Percentiles rank a stretch among this genome's conserved stretches.
Evolutionary conservation across 2,888 invertebrate species (phyloP).

Genomic region (Neocrepidodera transversa): DNA sequence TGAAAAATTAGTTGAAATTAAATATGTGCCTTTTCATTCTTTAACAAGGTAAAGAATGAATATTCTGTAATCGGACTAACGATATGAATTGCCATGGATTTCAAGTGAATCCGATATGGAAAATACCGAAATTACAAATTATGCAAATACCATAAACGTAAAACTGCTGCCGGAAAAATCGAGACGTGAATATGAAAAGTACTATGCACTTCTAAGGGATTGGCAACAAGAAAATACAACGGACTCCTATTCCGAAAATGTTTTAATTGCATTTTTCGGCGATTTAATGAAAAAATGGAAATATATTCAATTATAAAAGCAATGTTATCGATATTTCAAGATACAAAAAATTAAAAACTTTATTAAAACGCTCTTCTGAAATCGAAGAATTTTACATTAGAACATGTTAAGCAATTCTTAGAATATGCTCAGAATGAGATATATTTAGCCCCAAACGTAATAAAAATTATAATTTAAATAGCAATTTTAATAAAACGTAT

Average conservation of each 20-base stretch:
- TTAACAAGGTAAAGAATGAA: too few relatives aligned
- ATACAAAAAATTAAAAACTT: slow-evolving; percentile 12
- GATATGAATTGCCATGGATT: too few relatives aligned
- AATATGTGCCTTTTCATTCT: too few relatives aligned
- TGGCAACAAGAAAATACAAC: not conserved
- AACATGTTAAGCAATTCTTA: not conserved
- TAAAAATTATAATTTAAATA: too few relatives aligned
- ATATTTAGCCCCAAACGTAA: too few relatives aligned
- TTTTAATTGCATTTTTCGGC: slow-evolving; percentile 2
- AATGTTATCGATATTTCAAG: slow-evolving; percentile 8
- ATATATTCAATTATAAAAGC: slow-evolving; percentile 14
- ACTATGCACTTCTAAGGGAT: not conserved
- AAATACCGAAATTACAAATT: not conserved
- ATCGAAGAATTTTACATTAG: not conserved
- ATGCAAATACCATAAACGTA: not conserved
- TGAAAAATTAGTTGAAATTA: too few relatives aligned
- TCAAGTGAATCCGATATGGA: not conserved
- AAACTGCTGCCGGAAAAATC: not conserved
- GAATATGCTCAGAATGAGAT: not conserved
- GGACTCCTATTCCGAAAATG: not conserved
- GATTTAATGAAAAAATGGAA: slow-evolving; percentile 11
- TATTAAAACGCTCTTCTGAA: not conserved
- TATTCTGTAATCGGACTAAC: too few relatives aligned
- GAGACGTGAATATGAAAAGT: not conserved
- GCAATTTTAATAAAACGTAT: not conserved